Percentiles rank a stretch among this genome's conserved stretches.
These are phyloP conservation scores for Achlya flavicornis DNA, from an alignment of 2,888 invertebrate genomes.

Conservation along the genomic window DNA sequence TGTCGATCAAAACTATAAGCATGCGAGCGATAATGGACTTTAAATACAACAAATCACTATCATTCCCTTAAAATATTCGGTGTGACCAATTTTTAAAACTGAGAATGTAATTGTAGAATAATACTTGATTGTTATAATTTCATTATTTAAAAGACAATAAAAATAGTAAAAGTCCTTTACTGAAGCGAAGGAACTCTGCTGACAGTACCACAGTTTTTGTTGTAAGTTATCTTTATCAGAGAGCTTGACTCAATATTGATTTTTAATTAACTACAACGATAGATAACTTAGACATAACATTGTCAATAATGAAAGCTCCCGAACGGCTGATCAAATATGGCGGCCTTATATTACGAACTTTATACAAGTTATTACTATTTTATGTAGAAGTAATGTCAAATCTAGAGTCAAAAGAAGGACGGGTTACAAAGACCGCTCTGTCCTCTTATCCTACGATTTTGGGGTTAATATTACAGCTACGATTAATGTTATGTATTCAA, in stretches of 20 bases:
- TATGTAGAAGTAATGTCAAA: not conserved
- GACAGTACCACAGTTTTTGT: not conserved
- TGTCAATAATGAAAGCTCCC: not conserved
- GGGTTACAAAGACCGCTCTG: not conserved
- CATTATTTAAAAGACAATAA: slow-evolving; percentile 36
- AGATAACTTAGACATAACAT: not conserved
- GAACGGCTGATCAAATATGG: not conserved
- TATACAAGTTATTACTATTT: slow-evolving; percentile 5
- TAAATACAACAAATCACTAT: slow-evolving; percentile 17
- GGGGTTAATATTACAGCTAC: not conserved
- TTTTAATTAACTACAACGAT: no score
- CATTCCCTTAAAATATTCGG: slow-evolving; percentile 14
- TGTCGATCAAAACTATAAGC: slow-evolving; percentile 24
- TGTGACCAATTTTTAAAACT: slow-evolving; percentile 30
- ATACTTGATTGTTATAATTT: slow-evolving; percentile 47
- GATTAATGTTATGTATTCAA: not conserved
- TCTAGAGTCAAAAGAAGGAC: not conserved
- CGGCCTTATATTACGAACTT: not conserved
- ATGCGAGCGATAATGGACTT: slow-evolving; percentile 25
- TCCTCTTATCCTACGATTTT: slow-evolving; percentile 2
- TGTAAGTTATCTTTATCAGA: not conserved
- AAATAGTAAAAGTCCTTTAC: slow-evolving; percentile 37
- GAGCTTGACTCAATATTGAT: not conserved
- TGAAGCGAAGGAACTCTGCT: not conserved
- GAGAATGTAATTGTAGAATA: slow-evolving; percentile 43